Base-by-base conservation (phyloP, 2,113 vertebrate genomes). In the Macquaria ambigua region DNA sequence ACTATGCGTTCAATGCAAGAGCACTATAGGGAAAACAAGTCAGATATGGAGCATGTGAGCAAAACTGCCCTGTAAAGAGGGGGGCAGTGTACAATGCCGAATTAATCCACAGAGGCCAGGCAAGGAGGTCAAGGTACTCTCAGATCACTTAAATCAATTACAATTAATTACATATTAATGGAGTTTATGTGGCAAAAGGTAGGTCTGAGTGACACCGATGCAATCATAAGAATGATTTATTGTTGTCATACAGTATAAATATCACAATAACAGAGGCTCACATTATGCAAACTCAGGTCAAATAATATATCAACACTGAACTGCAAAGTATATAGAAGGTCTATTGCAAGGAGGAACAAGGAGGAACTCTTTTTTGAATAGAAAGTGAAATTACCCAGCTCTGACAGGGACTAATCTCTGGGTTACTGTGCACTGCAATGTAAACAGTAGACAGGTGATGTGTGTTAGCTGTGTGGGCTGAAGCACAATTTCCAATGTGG, bases 11-110 rank as follows among this genome's bases (percentile, higher is more conserved):
- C 83, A 73, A 20, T 58, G 68, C 34, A 41, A 20, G 37, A 31
- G 2, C 6, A 56, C 69, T 55, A 62, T 56, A 50, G 66, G 81
- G 21, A 69, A 89, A 93, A 84, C 58, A 62, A 62, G 81, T 88
- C 85, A 84, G 87, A 79, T 68, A 5, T 21, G 11, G 56, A 85
- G 46, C 81, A 66, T 55, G 70, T 68, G 81, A 88, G 79, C 79
- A 41, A 0, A 39, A 66, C 18, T 46, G 78, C 43, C 53, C 23
- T 53, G 74, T 71, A 48, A 48, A 85, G 63, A 58, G 16, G 4
- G 4, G n/a, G 14, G 21, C 14, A 9, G 12, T 0, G 70, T n/a
- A 77, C 77, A 83, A 81, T 39, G 69, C 6, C 20, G 9, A 62
- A 53, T 72, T 63, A 85, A 89, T 91, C 80, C 82, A 78, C 69